Base-by-base conservation (phyloP, 2,113 vertebrate species). In the Syngnathus typhle region DNA sequence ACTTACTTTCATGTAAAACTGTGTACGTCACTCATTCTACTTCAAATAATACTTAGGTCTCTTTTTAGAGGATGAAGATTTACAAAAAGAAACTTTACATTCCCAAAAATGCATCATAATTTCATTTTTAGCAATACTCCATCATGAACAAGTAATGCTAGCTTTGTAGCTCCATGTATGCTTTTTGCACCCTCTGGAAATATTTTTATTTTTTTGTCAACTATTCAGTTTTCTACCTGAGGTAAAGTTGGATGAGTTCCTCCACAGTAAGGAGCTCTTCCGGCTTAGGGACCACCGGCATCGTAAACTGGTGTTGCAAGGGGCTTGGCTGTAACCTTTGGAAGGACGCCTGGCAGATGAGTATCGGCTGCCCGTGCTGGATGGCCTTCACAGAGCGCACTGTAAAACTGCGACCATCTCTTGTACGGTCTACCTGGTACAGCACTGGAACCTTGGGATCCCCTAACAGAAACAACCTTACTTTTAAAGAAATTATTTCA, bases 301-400 rank as follows among this genome's bases (percentile, higher is more conserved):
- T 98, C 79, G 89, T 89, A 88, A 94, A 95, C 90, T 99, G 96
- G 82, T 99, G 93, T 81, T 92, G 83, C 38, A 96, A 5, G 0
- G 93, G 94, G 74, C 95, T 98, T 2, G 74, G 78, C 89, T 98
- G 94, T 8, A 46, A 61, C 73, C 72, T 77, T 65, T 98, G 95
- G 86, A 99, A 99, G 70, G 96, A 98, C 0, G 92, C 93, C 73
- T 97, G 96, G 80, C 90, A 96, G 82, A 88, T 96, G 64, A 99
- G 86, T 71, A 99, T 99, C 0, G 95, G 90, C 64, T 93, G 81
- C n/a, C 95, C 95, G 0, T 95, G 93, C 80, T 99, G 96, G 70
- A 98, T 81, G 4, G 95, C 96, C 81, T 93, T 96, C 62, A 99
- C 94, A 0, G 92, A 94, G 7, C 95, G 94, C 7, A 96, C 94